Base-by-base conservation (phyloP, 2,113 vertebrate genomes). In the Callopanchax toddi region DNA sequence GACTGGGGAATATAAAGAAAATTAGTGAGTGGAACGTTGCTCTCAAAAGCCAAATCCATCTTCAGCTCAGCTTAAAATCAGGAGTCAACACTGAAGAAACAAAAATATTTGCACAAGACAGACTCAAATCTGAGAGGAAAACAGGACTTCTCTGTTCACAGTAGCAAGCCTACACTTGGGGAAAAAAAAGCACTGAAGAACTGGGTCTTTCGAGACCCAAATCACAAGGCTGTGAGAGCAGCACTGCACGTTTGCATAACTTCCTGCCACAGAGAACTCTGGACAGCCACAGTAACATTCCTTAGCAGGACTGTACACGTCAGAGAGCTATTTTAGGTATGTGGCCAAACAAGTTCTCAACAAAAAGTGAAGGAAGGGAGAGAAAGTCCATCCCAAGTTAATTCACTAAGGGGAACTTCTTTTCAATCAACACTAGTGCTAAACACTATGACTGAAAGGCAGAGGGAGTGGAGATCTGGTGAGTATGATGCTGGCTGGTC, bases 311-410 rank as follows among this genome's bases (percentile, higher is more conserved):
- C 91, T 81, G 90, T 90, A 91, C 92, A 93, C n/a, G 84, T 93
- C 92, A 94, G 89, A 89, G 86, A 92, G 92, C 91, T 90, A 95
- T 94, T 91, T 92, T 87, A 94, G 92, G 91, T 91, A 94, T 92
- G 92, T 81, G 85, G 92, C 93, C 89, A 86, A 93, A 91, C 91
- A 88, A 91, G 91, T 91, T 91, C 77, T 82, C 84, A 78, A 91
- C 80, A 89, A 86, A 88, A 91, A 78, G 72, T 86, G 53, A 86
- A 83, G 78, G 71, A 76, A 74, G 68, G 12, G 29, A 58, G 56
- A 76, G 61, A 70, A 70, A 73, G 78, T 50, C 62, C 61, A 80
- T 79, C 71, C 83, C 69, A 54, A 86, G 65, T 68, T 74, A 61
- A 86, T 72, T 79, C 59, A 71, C 69, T 84, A 42, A 87, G 74